A percentile compares a stretch with the other conserved stretches of the same genome.
These are phyloP conservation scores for Amphiprion ocellaris DNA, from an alignment of 2,113 vertebrate genomes.

Conservation along the genomic window DNA sequence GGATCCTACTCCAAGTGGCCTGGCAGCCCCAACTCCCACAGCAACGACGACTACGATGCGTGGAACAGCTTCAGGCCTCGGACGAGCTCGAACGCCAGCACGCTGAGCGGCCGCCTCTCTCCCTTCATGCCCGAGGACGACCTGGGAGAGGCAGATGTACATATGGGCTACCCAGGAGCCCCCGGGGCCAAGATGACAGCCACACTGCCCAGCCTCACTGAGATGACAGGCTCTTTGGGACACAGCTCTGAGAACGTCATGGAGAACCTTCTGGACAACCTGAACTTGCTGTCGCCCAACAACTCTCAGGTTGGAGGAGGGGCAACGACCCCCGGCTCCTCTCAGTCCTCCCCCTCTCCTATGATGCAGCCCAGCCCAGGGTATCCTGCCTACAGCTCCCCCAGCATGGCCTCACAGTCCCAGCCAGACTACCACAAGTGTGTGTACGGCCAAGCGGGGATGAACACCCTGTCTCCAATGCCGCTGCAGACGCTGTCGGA, in stretches of 20 bases:
- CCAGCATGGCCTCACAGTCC: slow-evolving; percentile 88
- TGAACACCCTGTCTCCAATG: slow-evolving; percentile 90
- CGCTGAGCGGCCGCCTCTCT: slow-evolving; percentile 94
- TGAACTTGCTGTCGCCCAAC: slow-evolving; percentile 96
- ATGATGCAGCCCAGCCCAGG: slow-evolving; percentile 94
- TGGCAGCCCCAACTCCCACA: slow-evolving; percentile 96
- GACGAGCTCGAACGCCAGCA: slow-evolving; percentile 97
- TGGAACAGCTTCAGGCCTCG: slow-evolving; percentile 96
- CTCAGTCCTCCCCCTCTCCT: slow-evolving; percentile 92
- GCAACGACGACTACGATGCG: slow-evolving; percentile 96
- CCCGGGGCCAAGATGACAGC: slow-evolving; percentile 92
- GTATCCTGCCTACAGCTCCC: slow-evolving; percentile 91
- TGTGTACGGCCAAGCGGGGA: slow-evolving; percentile 89
- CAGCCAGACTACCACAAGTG: slow-evolving; percentile 95
- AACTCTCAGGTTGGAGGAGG: slow-evolving; percentile 84
- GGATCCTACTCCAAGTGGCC: slow-evolving; percentile 97
- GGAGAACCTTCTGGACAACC: slow-evolving; percentile 98
- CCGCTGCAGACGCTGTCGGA: slow-evolving; percentile 92
- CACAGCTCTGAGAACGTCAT: slow-evolving; percentile 93
- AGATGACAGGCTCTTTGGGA: slow-evolving; percentile 89
- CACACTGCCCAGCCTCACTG: slow-evolving; percentile 95
- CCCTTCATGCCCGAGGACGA: slow-evolving; percentile 97
- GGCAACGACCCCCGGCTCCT: slow-evolving; percentile 86
- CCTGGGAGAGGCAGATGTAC: slow-evolving; percentile 90
- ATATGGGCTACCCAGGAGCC: slow-evolving; percentile 93